Base-by-base conservation (phyloP, 2,797 vertebrate species). In the Craterocephalus amniculus region DNA sequence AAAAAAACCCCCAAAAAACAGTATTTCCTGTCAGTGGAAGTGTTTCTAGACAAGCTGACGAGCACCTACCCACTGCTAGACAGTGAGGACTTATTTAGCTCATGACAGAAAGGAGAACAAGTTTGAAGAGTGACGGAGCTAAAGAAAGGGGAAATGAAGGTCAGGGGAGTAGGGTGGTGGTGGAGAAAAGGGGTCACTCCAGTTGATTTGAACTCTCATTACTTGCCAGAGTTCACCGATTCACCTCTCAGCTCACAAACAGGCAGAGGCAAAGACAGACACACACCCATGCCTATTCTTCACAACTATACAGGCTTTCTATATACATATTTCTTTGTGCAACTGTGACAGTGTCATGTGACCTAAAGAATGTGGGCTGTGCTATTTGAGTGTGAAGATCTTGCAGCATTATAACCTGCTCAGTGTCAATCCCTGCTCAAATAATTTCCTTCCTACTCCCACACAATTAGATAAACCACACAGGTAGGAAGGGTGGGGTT, bases 401-500 rank as follows among this genome's bases (percentile, higher is more conserved):
- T 20, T 2, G 59, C 63, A 45, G 76, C 32, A 76, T 75, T 80
- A 73, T 67, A 85, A 84, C 78, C 69, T 73, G 63, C 67, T 66
- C 66, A 63, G 72, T 24, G 66, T 74, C 14, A 40, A 76, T 69
- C 64, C 70, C 64, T 65, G 34, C 69, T 22, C 61, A 38, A 31
- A 76, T 67, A 43, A 34, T 66, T 85, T 24, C 67, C 78, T 66
- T 48, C 81, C 79, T 68, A 69, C 83, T 63, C 60, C 68, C 22
- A 14, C 49, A 68, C 70, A 81, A 55, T 71, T 69, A 79, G 83
- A 75, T 71, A 73, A 89, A 79, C 86, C 84, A 80, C 80, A 88
- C 89, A 93, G 90, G 88, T 92, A 79, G 81, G 82, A 74, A 67
- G 70, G 91, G 91, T 76, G 88, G 80, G 88, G 74, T 76, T 61